Evolutionary conservation across 2,888 invertebrate species (phyloP).

Genomic region (Patella depressa): DNA sequence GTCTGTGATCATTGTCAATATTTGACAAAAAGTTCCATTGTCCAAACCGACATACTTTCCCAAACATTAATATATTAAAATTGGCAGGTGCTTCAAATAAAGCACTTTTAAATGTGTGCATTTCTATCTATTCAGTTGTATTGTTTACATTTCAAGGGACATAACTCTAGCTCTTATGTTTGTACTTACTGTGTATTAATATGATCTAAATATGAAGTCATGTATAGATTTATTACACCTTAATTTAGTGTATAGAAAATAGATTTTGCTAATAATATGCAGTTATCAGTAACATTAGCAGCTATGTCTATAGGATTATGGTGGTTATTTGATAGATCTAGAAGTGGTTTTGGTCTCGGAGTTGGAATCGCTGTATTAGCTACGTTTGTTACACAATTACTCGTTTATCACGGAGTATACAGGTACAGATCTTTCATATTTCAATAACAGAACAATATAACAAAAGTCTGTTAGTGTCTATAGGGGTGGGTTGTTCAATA

Average conservation of each 20-base stretch:
- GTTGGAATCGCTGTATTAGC: slow-evolving; percentile 71
- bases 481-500: too few relatives aligned
- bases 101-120: too few relatives aligned
- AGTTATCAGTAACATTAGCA: slow-evolving; percentile 71
- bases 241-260: slow-evolving; percentile 65
- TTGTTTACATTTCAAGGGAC: not conserved
- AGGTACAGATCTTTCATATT: slow-evolving; percentile 58
- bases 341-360: slow-evolving; percentile 72
- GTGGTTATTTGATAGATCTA: slow-evolving; percentile 73
- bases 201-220: slow-evolving; percentile 17
- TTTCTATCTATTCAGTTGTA: not conserved
- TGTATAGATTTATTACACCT: slow-evolving; percentile 28
- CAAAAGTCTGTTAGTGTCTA: too few relatives aligned
- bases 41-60: too few relatives aligned
- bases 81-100: too few relatives aligned
- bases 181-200: slow-evolving; percentile 11
- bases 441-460: too few relatives aligned
- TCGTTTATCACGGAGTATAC: slow-evolving; percentile 72
- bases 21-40: too few relatives aligned
- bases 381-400: slow-evolving; percentile 70
- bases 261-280: slow-evolving; percentile 72
- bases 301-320: slow-evolving; percentile 72
- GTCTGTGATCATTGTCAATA: too few relatives aligned
- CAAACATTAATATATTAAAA: too few relatives aligned
- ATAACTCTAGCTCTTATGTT: not conserved